These are phyloP conservation scores for Dastarcus helophoroides DNA, from an alignment of 2,888 invertebrate species.

Conservation along the genomic window DNA sequence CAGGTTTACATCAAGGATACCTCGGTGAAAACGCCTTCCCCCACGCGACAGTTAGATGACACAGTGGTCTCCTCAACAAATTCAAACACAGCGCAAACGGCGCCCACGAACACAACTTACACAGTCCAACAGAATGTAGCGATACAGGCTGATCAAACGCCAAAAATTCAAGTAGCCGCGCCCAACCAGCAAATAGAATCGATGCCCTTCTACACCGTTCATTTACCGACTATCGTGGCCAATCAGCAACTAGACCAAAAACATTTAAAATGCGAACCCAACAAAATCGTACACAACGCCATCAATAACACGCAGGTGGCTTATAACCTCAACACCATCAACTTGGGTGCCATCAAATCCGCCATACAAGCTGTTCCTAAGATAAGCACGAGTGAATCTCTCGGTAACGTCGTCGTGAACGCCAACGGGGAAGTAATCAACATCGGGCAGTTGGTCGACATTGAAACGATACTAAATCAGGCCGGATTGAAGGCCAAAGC, in stretches of 20 bases:
- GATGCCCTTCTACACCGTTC: conserved; percentile 25
- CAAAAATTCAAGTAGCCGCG: not conserved
- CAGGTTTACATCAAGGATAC: conserved; percentile 49
- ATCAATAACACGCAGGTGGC: conserved; percentile 19
- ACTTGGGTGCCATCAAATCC: conserved; percentile 18
- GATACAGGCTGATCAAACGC: not conserved
- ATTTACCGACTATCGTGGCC: conserved; percentile 17
- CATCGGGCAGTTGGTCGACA: conserved; percentile 27
- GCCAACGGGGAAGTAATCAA: conserved; percentile 32
- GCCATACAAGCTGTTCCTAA: conserved; percentile 25
- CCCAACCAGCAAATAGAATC: conserved; percentile 10
- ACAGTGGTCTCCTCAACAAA: no score
- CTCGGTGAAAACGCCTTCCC: conserved; percentile 13
- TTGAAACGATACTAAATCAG: conserved; percentile 24
- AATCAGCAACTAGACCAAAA: conserved; percentile 12
- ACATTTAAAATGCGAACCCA: conserved; percentile 11
- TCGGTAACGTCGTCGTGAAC: conserved; percentile 31
- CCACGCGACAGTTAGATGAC: conserved; percentile 6
- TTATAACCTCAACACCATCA: conserved; percentile 27
- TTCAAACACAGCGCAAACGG: no score
- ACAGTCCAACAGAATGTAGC: no score
- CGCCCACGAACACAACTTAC: no score
- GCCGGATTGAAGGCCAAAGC: conserved; percentile 10
- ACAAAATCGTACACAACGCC: conserved; percentile 14
- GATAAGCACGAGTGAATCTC: conserved; percentile 16